Conservation (phyloP, 2,888 invertebrate species). For the Rapana venosa region DNA sequence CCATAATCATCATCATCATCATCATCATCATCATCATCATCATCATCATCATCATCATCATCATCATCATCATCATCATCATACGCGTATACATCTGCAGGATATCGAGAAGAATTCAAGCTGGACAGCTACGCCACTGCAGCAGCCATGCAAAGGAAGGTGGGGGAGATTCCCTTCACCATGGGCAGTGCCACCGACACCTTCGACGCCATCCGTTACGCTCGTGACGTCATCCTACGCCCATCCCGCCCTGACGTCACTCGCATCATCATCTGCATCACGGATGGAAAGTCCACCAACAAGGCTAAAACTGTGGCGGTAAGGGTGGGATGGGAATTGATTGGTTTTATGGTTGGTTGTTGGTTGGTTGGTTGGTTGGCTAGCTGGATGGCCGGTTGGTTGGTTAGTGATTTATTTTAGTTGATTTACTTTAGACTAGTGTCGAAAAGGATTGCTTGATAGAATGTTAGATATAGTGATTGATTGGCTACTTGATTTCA, state of each 20-base stretch:
- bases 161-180: slow-evolving; percentile 10
- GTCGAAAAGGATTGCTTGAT: too few relatives aligned
- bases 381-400: too few relatives aligned
- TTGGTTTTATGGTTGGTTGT: too few relatives aligned
- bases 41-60: background rate
- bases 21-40: background rate
- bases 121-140: background rate
- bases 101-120: background rate
- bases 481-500: too few relatives aligned
- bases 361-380: too few relatives aligned
- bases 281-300: background rate
- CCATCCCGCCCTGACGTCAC: slow-evolving; percentile 4
- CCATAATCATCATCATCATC: slow-evolving; percentile 11
- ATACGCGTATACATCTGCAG: background rate
- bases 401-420: too few relatives aligned
- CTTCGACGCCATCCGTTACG: background rate
- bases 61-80: background rate
- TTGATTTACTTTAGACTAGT: too few relatives aligned
- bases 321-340: background rate
- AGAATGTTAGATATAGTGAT: too few relatives aligned
- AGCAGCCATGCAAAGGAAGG: background rate
- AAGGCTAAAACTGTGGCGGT: background rate
- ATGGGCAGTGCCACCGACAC: slow-evolving; percentile 4
- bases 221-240: background rate
- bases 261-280: slow-evolving; percentile 30